Percentiles rank a stretch among this genome's conserved stretches.
Conservation (phyloP, 2,797 vertebrate species). For the Trichosurus vulpecula region DNA sequence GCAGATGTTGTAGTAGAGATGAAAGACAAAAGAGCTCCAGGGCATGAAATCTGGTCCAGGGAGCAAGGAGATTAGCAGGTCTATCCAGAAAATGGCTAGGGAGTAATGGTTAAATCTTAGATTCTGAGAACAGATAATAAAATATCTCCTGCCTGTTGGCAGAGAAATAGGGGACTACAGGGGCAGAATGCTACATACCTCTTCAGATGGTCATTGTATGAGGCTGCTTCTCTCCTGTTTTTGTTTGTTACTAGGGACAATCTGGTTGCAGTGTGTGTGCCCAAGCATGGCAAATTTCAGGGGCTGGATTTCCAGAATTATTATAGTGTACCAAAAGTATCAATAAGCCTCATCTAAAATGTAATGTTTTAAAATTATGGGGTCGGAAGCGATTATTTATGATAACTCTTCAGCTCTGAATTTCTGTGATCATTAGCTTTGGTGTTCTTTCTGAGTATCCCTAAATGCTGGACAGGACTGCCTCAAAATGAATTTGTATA, state of each 20-base stretch:
- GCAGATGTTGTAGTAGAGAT: not conserved
- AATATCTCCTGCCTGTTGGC: not conserved
- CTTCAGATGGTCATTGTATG: not conserved
- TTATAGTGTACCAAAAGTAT: not conserved
- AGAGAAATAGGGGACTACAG: not conserved
- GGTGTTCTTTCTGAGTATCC: not conserved
- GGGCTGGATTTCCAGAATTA: not conserved
- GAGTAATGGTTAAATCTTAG: not conserved
- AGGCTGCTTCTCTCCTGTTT: not conserved
- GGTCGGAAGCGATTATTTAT: not conserved
- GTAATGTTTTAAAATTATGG: not conserved
- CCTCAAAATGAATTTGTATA: slow-evolving; percentile 13
- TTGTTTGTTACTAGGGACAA: not conserved
- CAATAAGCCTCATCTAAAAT: not conserved
- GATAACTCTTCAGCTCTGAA: not conserved
- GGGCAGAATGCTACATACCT: not conserved
- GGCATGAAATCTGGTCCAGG: not conserved
- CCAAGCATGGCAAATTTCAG: not conserved
- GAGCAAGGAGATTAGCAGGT: not conserved
- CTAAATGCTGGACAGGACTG: not conserved
- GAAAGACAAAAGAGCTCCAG: not conserved
- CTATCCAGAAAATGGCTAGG: not conserved
- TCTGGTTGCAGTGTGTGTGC: not conserved
- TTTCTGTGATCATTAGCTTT: not conserved
- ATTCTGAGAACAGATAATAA: not conserved